phyloP scores from a whole-genome alignment of 2,113 vertebrate genomes.

The Phodopus roborovskii region DNA sequence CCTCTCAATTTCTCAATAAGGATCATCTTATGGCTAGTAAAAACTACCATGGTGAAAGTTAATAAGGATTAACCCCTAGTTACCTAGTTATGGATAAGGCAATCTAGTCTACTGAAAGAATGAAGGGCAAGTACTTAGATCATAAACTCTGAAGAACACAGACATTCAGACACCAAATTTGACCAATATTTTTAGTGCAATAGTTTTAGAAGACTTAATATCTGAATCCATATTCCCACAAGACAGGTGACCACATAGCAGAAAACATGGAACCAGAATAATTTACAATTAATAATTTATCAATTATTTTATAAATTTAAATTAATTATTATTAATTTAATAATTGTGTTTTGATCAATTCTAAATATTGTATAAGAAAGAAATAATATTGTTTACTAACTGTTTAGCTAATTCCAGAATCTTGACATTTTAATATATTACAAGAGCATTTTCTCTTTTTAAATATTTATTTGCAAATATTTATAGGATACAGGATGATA shows the following conservation, averaged over 20 bases:
- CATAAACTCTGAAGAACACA: not conserved
- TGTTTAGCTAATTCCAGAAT: not conserved
- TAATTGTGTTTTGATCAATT: not conserved
- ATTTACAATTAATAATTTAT: no score
- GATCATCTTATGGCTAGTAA: not conserved
- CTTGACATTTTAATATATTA: not conserved
- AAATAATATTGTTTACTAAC: not conserved
- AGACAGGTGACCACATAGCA: not conserved
- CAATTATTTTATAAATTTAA: no score
- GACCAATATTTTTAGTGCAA: not conserved
- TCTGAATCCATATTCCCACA: not conserved
- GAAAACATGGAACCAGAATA: not conserved
- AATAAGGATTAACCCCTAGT: not conserved
- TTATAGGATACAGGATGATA: not conserved
- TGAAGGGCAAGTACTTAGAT: not conserved
- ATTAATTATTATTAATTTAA: not conserved
- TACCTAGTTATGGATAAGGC: not conserved
- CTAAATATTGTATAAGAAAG: not conserved
- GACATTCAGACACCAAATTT: not conserved
- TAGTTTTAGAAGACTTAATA: not conserved
- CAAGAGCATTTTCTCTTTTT: not conserved
- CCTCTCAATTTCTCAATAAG: not conserved
- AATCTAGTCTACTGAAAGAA: not conserved
- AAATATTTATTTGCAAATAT: not conserved
- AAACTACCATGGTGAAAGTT: not conserved